Evolutionary conservation across 2,113 vertebrate species (phyloP).

Genomic region (Hypanus sabinus): DNA sequence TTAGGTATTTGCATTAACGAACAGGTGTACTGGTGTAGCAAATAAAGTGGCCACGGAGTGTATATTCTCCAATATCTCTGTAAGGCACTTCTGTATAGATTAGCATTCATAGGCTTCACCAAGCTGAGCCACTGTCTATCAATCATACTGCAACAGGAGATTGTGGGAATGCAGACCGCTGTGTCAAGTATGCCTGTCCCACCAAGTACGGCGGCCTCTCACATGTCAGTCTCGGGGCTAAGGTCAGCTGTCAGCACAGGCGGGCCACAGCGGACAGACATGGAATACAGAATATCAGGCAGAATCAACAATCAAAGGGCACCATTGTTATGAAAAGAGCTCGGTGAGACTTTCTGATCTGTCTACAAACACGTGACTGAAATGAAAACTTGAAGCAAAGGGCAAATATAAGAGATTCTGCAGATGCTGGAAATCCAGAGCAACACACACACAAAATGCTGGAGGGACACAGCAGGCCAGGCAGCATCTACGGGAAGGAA

Average conservation of each 20-base stretch:
- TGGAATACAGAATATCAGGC: not conserved
- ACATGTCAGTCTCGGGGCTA: not conserved
- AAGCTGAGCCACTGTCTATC: not conserved
- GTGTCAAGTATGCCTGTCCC: not conserved
- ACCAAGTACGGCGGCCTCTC: not conserved
- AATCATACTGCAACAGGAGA: not conserved
- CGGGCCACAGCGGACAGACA: not conserved
- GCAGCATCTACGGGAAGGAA: no score
- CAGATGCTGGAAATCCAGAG: no score
- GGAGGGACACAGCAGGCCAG: no score
- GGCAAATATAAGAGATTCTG: no score
- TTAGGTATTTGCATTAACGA: no score
- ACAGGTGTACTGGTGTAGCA: no score
- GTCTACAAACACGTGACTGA: not conserved
- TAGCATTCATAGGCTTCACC: not conserved
- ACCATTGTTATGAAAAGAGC: not conserved
- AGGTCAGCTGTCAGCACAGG: slow-evolving; percentile 11
- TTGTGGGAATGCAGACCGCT: not conserved
- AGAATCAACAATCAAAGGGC: slow-evolving; percentile 20
- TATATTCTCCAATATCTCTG: not conserved
- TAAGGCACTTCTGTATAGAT: not conserved
- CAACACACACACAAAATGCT: no score
- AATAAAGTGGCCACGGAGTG: no score
- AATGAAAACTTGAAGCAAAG: not conserved
- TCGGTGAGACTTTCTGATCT: not conserved